Base-by-base conservation (phyloP, 2,797 vertebrate species). In the Intellagama lesueurii region DNA sequence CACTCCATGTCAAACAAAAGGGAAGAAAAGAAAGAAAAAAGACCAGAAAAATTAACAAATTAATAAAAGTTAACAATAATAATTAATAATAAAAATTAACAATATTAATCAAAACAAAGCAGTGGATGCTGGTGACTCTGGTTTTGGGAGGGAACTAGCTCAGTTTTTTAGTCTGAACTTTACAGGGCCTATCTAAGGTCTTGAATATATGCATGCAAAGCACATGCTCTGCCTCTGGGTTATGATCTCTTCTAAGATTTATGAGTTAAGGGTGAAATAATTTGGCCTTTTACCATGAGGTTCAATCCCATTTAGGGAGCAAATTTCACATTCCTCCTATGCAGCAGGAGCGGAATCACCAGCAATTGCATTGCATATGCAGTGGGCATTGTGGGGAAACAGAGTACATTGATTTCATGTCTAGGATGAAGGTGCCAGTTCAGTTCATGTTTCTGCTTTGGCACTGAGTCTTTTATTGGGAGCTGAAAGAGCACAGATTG, bases 401-500 rank as follows among this genome's bases (percentile, higher is more conserved):
- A 78, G 66, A 17, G 64, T 7, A 17, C n/a, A 87, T 70, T 87
- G 66, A 80, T 70, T 79, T 70, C 76, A 35, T 68, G 40, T 69
- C 30, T 40, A 19, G 24, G 28, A 19, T 78, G 68, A 12, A 64
- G 9, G 30, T 81, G 47, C 87, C 78, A 85, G 52, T 11, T 91
- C 22, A 16, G 0, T 76, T 64, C 28, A 24, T 85, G 40, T 70
- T 85, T 70, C 47, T 85, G 66, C 91, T 92, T 92, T 92, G 90
- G 86, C 88, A 68, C 4, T 4, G 81, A 35, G 93, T 28, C 87
- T 90, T 87, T 88, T 75, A n/a, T 66, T 44, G 52, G 6, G 4
- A 32, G 28, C 52, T 26, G 69, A n/a, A 84, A 72, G 76, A 49
- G 12, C 28, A 78, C 86, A 79, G 83, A 81, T 87, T 91, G 82